Conservation (phyloP, 1,140 invertebrate genomes). For the Telenomus remus region DNA sequence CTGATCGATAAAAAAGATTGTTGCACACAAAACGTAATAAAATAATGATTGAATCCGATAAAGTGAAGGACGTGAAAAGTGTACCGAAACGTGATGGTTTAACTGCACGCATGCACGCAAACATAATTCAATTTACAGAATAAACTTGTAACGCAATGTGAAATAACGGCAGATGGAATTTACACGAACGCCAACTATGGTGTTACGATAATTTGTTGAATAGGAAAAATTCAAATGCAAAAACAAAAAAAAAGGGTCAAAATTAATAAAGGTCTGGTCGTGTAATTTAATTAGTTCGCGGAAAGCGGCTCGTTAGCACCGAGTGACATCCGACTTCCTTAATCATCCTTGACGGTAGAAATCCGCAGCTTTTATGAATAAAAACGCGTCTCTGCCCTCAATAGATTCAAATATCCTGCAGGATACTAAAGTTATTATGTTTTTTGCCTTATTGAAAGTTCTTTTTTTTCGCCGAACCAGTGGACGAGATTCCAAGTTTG, state of each 20-base stretch:
- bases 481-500: no score
- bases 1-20: conserved; percentile 15
- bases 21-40: neutral
- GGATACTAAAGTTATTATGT: conserved; percentile 27
- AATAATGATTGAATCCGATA: neutral
- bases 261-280: conserved; percentile 33
- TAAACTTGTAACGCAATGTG: no score
- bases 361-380: neutral
- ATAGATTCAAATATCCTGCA: conserved; percentile 17
- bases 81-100: conserved; percentile 19
- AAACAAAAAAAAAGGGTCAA: neutral
- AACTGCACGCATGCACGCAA: conserved; percentile 15
- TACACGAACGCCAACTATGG: conserved; percentile 25
- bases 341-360: conserved; percentile 6
- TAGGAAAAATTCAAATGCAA: conserved; percentile 10
- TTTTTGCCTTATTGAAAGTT: conserved; percentile 4
- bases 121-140: conserved; percentile 18
- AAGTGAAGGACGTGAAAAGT: neutral
- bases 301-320: conserved; percentile 15
- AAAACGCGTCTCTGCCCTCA: conserved; percentile 18
- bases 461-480: no score
- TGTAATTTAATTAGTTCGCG: conserved; percentile 23
- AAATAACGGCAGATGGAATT: conserved; percentile 25
- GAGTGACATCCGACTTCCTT: conserved; percentile 21
- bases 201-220: conserved; percentile 12